A percentile compares a stretch with the other conserved stretches of the same genome.
Evolutionary conservation across 2,113 vertebrate species (phyloP).

Genomic region (Brachypteracias leptosomus): DNA sequence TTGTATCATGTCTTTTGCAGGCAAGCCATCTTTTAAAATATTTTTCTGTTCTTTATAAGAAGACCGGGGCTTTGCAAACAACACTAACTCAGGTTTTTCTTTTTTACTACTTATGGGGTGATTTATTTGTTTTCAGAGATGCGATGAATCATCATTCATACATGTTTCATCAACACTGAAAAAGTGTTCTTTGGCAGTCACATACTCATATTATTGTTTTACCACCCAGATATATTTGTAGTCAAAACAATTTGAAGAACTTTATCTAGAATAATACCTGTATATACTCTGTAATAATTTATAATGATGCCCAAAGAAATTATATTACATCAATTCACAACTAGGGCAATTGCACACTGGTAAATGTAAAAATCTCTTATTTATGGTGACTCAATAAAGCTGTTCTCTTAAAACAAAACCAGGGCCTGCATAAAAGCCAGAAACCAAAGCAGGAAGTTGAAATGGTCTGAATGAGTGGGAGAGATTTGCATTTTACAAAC

Average conservation of each 20-base stretch:
- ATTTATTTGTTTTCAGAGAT: background rate
- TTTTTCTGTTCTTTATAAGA: background rate
- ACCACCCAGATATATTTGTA: background rate
- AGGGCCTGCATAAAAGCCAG: background rate
- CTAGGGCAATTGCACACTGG: background rate
- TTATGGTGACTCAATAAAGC: background rate
- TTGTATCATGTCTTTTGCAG: conserved; percentile 58
- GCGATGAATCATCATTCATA: background rate
- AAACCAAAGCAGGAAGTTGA: background rate
- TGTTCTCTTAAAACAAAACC: background rate
- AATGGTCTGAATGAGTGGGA: background rate
- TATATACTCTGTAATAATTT: background rate
- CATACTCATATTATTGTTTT: background rate
- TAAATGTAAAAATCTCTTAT: background rate
- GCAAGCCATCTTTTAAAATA: background rate
- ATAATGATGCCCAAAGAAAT: background rate
- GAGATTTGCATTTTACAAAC: background rate
- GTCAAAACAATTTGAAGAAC: background rate
- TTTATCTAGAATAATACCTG: background rate
- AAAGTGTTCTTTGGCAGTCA: background rate
- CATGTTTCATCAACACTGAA: background rate
- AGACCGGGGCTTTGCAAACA: background rate
- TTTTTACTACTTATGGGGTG: background rate
- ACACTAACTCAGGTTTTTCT: background rate
- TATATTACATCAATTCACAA: background rate